Percentiles rank a stretch among this genome's conserved stretches.
These are phyloP conservation scores for Himalopsyche phryganea DNA, from an alignment of 1,140 invertebrate species.

Conservation along the genomic window DNA sequence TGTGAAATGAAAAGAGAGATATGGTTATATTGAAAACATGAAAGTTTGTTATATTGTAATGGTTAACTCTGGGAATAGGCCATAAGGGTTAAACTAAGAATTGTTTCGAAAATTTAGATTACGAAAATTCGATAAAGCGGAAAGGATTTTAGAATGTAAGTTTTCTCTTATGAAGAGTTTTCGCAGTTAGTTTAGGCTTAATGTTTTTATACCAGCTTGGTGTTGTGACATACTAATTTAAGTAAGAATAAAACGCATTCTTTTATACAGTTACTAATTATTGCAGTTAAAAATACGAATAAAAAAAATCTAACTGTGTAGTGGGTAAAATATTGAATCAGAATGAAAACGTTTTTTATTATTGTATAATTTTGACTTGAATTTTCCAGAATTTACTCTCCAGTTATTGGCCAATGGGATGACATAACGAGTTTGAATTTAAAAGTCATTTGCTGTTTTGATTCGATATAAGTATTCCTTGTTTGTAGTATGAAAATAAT, in stretches of 20 bases:
- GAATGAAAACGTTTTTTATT: too few species aligned
- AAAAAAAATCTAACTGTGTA: slow-evolving; percentile 50
- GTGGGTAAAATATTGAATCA: slow-evolving; percentile 38
- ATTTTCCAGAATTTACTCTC: background rate
- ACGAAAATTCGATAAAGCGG: slow-evolving; percentile 39
- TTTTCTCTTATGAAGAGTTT: slow-evolving; percentile 56
- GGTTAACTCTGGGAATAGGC: slow-evolving; percentile 25
- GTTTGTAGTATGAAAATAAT: too few species aligned
- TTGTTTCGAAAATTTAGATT: slow-evolving; percentile 30
- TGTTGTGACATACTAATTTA: slow-evolving; percentile 51
- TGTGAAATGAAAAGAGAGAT: slow-evolving; percentile 13
- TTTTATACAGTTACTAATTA: slow-evolving; percentile 21
- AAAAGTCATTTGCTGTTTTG: too few species aligned
- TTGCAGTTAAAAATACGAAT: slow-evolving; percentile 4
- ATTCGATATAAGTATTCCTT: too few species aligned
- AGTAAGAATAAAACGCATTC: slow-evolving; percentile 29
- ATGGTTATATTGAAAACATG: slow-evolving; percentile 26
- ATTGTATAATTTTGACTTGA: too few species aligned
- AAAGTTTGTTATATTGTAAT: slow-evolving; percentile 29
- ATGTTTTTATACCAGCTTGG: slow-evolving; percentile 58
- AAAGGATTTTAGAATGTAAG: slow-evolving; percentile 50
- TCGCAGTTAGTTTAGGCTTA: slow-evolving; percentile 57
- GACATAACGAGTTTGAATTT: background rate
- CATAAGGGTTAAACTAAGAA: slow-evolving; percentile 28
- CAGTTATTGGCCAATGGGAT: too few species aligned